Base-by-base conservation (phyloP, 2,113 vertebrate species). In the Etheostoma cragini region DNA sequence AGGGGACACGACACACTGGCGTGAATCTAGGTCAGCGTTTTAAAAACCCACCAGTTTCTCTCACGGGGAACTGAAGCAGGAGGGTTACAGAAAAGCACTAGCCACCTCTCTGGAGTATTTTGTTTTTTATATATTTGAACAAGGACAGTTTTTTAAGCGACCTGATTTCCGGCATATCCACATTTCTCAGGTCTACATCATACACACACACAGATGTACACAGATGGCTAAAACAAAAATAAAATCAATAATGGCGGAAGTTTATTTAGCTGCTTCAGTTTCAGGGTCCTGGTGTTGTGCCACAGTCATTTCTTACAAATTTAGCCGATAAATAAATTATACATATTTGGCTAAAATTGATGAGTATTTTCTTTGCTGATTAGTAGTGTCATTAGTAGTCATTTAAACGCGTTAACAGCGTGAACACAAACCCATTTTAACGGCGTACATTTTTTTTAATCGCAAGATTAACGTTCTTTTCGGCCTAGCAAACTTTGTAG, bases 11-110 rank as follows among this genome's bases (percentile, higher is more conserved):
- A 50, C 81, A 47, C 5, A 26, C 47, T n/a, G n/a, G 19, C 6
- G 4, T 30, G 17, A 92, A 95, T 91, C 90, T 94, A 91, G 94
- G 94, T 94, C 94, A 95, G 73, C 75, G 80, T 85, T 91, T 83
- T 68, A 75, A 82, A 89, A 80, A 75, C 24, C 50, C 71, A 86
- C 81, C 82, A 65, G 72, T 73, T 81, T 77, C 74, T 90, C 80
- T 82, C 74, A 81, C 8, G 79, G 74, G 85, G 82, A 88, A 81
- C 64, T 83, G 86, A 72, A 86, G 35, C 35, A 81, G 60, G 80
- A 87, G 45, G 74, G 64, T 67, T 52, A 78, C 75, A 77, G 26
- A 78, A 90, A 89, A 86, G 80, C 76, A 81, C 49, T 8, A 74
- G 62, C 73, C 75, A 69, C 69, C 72, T 92, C 82, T 88, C 86